These are phyloP conservation scores for Equus quagga DNA, from an alignment of 2,113 vertebrate genomes.

Conservation along the genomic window DNA sequence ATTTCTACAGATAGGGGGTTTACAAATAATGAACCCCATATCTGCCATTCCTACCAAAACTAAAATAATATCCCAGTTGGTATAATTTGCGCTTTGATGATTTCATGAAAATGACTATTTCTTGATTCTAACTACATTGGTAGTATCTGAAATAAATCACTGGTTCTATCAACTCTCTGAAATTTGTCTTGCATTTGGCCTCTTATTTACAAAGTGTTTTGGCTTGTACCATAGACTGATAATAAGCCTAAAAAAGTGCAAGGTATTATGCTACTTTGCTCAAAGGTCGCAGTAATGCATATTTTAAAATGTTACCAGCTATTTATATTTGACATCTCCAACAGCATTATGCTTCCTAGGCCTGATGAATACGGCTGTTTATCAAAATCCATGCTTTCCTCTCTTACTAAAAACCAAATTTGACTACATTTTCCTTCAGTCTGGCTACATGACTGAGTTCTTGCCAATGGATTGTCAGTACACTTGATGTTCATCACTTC, in stretches of 20 bases:
- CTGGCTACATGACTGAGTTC: background rate
- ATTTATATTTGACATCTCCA: background rate
- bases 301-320: background rate
- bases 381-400: background rate
- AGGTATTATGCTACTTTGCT: background rate
- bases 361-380: background rate
- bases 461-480: background rate
- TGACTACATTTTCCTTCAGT: background rate
- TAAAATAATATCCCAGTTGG: constrained; percentile 48
- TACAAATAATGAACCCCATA: constrained; percentile 43
- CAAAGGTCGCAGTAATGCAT: background rate
- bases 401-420: background rate
- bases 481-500: background rate
- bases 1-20: constrained; percentile 1
- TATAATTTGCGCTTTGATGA: constrained; percentile 39
- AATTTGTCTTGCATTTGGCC: background rate
- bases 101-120: constrained; percentile 55
- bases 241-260: background rate
- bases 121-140: constrained; percentile 30
- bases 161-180: background rate
- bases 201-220: constrained; percentile 22
- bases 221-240: background rate
- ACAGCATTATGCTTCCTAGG: background rate
- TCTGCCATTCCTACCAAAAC: background rate
- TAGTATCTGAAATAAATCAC: constrained; percentile 57